Evolutionary conservation across 2,888 invertebrate species (phyloP), one percentile per base, ranked within the genome.

Genomic region (Ormyrus rosae): DNA sequence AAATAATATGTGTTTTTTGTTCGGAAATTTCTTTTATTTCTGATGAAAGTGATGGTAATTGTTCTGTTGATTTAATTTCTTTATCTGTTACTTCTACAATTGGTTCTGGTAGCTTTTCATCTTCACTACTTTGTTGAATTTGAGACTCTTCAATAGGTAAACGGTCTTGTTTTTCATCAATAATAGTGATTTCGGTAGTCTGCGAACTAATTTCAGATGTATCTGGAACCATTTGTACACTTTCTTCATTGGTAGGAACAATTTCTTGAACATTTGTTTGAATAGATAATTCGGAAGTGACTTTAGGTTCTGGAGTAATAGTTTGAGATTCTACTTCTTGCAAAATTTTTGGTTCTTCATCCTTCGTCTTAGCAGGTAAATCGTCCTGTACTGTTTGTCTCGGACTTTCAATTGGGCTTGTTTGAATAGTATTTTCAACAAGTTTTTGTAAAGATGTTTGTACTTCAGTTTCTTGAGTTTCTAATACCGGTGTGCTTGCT

Each of bases 211-310:
- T 84, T 5, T 89, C 88, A 11, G 84, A 75, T 2, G 86, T 87
- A 48, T 87, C 85, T 4, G 89, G 87, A 68, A 86, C 73, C 58
- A 88, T 89, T 83, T 91, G 91, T 10, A 86, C 83, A 60, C 86
- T 87, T 81, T 88, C 88, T 8, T 91, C 91, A 6, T 82, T 75
- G 5, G 88, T 89, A 78, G 86, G 51, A 11, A 86, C 85, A 45
- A 83, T 84, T 87, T 92, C 88, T 85, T 90, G 84, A 90, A 85
- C 10, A 11, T 83, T 87, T 4, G 87, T 87, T 80, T 87, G 88
- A 1, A 83, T 71, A 5, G 78, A 78, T 11, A 74, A 64, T 10
- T 82, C 78, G 9, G 78, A 78, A 67, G 80, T 83, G 9, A 53
- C 55, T 68, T 60, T 61, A 34, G 11, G n/a, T 56, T 76, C 58